These are phyloP conservation scores for Trinectes maculatus DNA, from an alignment of 2,113 vertebrate genomes.

Conservation along the genomic window DNA sequence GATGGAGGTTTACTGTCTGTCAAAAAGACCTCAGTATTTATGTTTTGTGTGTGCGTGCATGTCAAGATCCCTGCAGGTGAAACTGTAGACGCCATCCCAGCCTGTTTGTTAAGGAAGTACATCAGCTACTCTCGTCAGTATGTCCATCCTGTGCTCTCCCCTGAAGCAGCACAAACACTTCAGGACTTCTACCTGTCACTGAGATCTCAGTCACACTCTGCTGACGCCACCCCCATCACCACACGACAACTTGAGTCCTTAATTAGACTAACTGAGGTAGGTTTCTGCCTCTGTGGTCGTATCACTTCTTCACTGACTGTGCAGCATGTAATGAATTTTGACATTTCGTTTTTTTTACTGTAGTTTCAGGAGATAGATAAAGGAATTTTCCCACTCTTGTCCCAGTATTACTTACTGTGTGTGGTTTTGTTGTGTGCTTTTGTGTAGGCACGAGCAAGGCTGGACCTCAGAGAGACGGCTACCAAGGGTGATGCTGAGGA, in stretches of 20 bases:
- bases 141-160: slow-evolving; percentile 87
- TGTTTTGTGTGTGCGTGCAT: neutral
- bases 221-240: slow-evolving; percentile 93
- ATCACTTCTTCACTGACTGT: too few species aligned
- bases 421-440: slow-evolving; percentile 16
- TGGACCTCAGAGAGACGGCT: slow-evolving; percentile 93
- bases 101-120: slow-evolving; percentile 92
- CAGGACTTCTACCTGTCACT: slow-evolving; percentile 95
- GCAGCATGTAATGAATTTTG: too few species aligned
- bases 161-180: slow-evolving; percentile 89
- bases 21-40: neutral
- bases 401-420: neutral
- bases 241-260: slow-evolving; percentile 95
- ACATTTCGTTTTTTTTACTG: neutral
- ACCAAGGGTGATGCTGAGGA: slow-evolving; percentile 94
- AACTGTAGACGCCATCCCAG: slow-evolving; percentile 89
- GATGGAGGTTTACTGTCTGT: neutral
- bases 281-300: neutral
- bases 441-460: slow-evolving; percentile 90
- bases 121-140: slow-evolving; percentile 95
- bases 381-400: neutral
- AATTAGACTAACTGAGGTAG: slow-evolving; percentile 93
- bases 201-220: slow-evolving; percentile 88
- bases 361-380: neutral
- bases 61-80: slow-evolving; percentile 86